Conservation (phyloP, 2,113 vertebrate genomes). For the Arenaria interpres region DNA sequence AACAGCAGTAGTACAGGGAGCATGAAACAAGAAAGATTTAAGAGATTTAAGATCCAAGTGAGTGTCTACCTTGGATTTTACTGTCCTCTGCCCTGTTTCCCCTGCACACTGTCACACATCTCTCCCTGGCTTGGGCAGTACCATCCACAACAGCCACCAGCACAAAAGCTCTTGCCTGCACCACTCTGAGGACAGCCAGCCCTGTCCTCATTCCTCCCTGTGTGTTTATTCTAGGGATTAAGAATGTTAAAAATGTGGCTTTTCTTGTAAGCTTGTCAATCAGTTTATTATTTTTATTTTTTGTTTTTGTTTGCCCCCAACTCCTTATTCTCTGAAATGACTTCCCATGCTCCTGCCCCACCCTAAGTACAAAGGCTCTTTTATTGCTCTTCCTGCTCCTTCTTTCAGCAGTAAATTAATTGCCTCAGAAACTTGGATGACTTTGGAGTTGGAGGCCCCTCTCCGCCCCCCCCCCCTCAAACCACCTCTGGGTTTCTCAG, state of each 20-base stretch:
- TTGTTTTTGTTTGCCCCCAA: slow-evolving; percentile 40
- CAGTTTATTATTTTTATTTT: slow-evolving; percentile 50
- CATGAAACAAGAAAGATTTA: not conserved
- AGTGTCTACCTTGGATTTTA: not conserved
- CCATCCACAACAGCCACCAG: not conserved
- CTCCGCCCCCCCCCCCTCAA: not conserved
- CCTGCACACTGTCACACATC: not conserved
- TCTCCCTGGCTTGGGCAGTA: not conserved
- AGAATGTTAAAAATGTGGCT: slow-evolving; percentile 54
- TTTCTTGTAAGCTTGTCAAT: slow-evolving; percentile 44
- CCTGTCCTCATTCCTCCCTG: not conserved
- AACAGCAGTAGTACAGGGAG: not conserved
- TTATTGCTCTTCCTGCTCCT: slow-evolving; percentile 50
- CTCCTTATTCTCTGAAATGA: not conserved
- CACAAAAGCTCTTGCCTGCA: not conserved
- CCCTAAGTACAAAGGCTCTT: slow-evolving; percentile 48
- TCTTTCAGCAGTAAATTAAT: slow-evolving; percentile 54
- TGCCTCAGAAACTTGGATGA: slow-evolving; percentile 42
- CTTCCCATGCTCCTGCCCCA: slow-evolving; percentile 34
- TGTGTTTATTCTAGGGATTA: slow-evolving; percentile 37
- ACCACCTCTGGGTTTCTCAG: not conserved
- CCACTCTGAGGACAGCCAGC: not conserved
- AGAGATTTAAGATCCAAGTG: not conserved
- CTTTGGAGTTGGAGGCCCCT: not conserved
- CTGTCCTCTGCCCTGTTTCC: not conserved